Evolutionary conservation across 1,140 invertebrate genomes (phyloP).

Genomic region (Drosophila sucinea): DNA sequence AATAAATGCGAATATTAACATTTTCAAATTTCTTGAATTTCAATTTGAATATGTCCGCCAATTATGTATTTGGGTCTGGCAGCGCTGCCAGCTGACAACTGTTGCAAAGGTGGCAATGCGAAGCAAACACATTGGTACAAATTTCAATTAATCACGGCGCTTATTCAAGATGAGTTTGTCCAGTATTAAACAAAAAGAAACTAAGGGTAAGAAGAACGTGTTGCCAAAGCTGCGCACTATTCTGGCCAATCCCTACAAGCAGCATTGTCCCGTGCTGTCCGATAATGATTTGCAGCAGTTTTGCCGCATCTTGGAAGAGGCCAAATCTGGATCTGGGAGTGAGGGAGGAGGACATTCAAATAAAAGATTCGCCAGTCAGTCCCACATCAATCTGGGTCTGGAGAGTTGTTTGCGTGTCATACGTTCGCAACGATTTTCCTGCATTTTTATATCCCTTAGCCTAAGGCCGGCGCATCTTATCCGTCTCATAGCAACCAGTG

Average conservation of each 20-base stretch:
- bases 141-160: background rate
- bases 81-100: background rate
- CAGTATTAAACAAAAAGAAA: conserved; percentile 57
- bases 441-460: conserved; percentile 61
- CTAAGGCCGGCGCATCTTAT: conserved; percentile 61
- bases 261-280: conserved; percentile 55
- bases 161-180: conserved; percentile 52
- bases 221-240: conserved; percentile 58
- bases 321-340: conserved; percentile 8
- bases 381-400: conserved; percentile 58
- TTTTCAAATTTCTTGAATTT: background rate
- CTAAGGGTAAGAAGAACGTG: conserved; percentile 62
- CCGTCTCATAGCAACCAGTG: conserved; percentile 61
- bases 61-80: background rate
- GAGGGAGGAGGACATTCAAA: background rate
- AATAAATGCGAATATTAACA: too few relatives aligned
- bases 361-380: conserved; percentile 43
- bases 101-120: background rate
- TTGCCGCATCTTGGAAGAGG: conserved; percentile 29
- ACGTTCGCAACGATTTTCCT: conserved; percentile 54
- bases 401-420: conserved; percentile 63
- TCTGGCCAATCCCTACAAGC: conserved; percentile 67
- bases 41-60: background rate
- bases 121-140: too few relatives aligned
- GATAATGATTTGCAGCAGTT: conserved; percentile 47